Evolutionary conservation across 2,113 vertebrate genomes (phyloP), one percentile per base, ranked within the genome.

Genomic region (Uria lomvia): DNA sequence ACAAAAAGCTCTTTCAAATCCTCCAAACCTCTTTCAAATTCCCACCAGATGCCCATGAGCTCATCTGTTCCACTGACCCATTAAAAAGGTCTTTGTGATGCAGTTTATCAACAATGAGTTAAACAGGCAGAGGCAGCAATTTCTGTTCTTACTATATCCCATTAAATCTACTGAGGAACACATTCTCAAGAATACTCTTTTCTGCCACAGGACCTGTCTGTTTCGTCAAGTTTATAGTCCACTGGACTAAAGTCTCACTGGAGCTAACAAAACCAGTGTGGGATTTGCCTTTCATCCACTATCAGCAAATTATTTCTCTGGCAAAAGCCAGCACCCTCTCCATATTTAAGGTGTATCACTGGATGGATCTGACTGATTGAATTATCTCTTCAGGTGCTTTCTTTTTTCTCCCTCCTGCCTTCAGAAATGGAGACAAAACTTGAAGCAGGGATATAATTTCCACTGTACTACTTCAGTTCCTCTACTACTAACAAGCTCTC

Each of bases 41-140:
- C 55, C 17, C 12, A 38, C 19, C 24, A 79, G 77, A 58, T 49
- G 8, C 34, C 34, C 43, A 47, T 0, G 2, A 91, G 49, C 30
- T 91, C 66, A 78, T 76, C 23, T 0, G 0, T 60, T 66, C 30
- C 15, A 47, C 45, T 73, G 78, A 29, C n/a, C 74, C 68, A 77
- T 29, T 19, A 6, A 63, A 75, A 84, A 52, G 5, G 6, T 52
- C n/a, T 74, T 59, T 60, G 47, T 60, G 70, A 68, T 0, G 0
- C 49, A 47, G 23, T 73, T 88, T n/a, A 62, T 47, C 3, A 1
- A 20, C 47, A 53, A 26, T 2, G 6, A 63, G 47, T 20, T 65
- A 55, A 55, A 58, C 14, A 1, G 1, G 23, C 60, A 89, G 22
- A 85, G 66, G 24, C 56, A 93, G 52, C 20, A 81, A 47, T 40